These are phyloP conservation scores for Diglossa cyanea DNA, from an alignment of 2,797 vertebrate genomes.

Conservation along the genomic window DNA sequence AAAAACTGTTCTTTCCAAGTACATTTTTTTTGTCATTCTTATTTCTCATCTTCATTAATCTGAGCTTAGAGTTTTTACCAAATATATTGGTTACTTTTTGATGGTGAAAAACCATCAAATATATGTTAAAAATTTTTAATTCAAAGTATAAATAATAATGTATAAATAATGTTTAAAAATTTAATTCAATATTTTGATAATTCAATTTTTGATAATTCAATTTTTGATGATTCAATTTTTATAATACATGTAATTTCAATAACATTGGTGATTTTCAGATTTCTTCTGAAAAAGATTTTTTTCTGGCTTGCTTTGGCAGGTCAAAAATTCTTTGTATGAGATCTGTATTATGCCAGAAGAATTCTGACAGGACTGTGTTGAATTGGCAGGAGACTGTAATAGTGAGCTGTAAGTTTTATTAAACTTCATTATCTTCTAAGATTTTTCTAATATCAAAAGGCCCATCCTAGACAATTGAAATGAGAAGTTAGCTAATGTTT, in stretches of 20 bases:
- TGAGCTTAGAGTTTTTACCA: background rate
- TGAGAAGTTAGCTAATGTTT: background rate
- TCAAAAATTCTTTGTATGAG: background rate
- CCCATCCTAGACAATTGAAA: background rate
- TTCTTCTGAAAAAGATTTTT: background rate
- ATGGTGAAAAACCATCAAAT: background rate
- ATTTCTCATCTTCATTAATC: background rate
- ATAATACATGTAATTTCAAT: background rate
- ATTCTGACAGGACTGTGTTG: background rate
- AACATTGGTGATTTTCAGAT: background rate
- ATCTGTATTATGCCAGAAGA: background rate
- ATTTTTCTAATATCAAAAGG: background rate
- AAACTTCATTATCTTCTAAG: background rate
- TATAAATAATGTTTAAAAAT: no score
- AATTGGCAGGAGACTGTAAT: background rate
- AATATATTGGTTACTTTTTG: background rate
- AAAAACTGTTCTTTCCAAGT: background rate
- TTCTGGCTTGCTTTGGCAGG: background rate
- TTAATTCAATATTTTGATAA: background rate
- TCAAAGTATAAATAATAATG: background rate
- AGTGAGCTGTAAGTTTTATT: background rate
- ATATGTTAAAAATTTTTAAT: background rate
- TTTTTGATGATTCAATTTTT: background rate
- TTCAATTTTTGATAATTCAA: accelerated
- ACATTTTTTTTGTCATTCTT: background rate